Evolutionary conservation across 1,140 invertebrate genomes (phyloP).

Genomic region (Mercenaria mercenaria): DNA sequence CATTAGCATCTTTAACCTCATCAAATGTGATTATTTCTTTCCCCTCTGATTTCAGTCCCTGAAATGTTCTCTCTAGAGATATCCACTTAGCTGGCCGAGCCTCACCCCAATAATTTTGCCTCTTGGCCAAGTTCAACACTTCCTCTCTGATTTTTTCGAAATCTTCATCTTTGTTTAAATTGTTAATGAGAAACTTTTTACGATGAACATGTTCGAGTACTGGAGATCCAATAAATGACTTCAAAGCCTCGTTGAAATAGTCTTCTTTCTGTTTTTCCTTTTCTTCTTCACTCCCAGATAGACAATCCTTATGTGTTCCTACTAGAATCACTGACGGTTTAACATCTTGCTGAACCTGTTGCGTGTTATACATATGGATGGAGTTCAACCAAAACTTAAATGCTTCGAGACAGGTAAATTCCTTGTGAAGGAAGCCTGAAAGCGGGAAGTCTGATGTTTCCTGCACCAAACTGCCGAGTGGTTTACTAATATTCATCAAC

Average conservation of each 20-base stretch:
- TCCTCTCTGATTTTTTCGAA: not conserved
- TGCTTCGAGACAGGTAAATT: constrained; percentile 44
- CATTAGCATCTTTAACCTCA: not conserved
- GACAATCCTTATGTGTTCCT: constrained; percentile 40
- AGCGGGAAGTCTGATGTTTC: constrained; percentile 14
- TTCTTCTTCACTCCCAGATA: constrained; percentile 21
- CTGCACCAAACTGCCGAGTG: not conserved
- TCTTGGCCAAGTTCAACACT: not conserved
- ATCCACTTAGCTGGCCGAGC: constrained; percentile 37
- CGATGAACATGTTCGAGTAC: not conserved
- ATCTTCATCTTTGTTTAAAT: not conserved
- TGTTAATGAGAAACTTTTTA: constrained; percentile 41
- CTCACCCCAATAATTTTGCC: constrained; percentile 41
- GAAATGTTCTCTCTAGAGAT: constrained; percentile 12
- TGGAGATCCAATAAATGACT: constrained; percentile 23
- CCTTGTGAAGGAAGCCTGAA: not conserved
- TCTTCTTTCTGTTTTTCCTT: constrained; percentile 54
- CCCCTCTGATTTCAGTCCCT: not conserved
- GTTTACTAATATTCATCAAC: constrained; percentile 42
- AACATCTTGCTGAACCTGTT: not conserved
- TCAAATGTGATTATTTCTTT: constrained; percentile 34
- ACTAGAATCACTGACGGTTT: constrained; percentile 45
- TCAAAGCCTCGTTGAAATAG: constrained; percentile 34
- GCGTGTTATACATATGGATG: constrained; percentile 40
- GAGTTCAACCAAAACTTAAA: constrained; percentile 54